phyloP scores from a whole-genome alignment of 2,888 invertebrate species.

The Nemapogon koenigi region DNA sequence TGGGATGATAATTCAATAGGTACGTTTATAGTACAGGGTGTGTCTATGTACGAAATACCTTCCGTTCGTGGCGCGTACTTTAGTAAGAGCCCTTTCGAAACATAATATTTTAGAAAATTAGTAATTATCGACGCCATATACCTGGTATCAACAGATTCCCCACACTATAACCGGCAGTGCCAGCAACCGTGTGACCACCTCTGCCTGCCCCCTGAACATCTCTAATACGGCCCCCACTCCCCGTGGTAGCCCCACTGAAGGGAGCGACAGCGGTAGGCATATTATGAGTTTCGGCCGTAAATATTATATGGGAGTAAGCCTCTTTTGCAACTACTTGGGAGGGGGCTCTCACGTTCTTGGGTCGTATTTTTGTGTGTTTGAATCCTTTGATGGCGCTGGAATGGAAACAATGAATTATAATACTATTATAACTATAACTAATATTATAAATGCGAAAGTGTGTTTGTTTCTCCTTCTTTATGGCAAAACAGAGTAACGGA shows the following conservation, averaged over 20 bases:
- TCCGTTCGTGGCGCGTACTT: too few species aligned
- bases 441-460: too few species aligned
- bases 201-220: conserved; percentile 96
- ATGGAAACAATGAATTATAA: conserved; percentile 13
- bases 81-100: too few species aligned
- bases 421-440: too few species aligned
- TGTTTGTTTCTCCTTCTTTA: too few species aligned
- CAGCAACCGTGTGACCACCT: conserved; percentile 93
- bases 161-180: conserved; percentile 95
- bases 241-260: conserved; percentile 97
- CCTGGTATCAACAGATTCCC: conserved; percentile 92
- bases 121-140: conserved; percentile 35
- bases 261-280: conserved; percentile 98
- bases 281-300: conserved; percentile 99
- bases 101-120: background rate
- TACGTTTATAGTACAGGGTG: too few species aligned
- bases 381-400: conserved; percentile 88
- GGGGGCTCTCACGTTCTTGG: conserved; percentile 64
- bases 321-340: conserved; percentile 66
- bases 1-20: too few species aligned
- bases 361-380: conserved; percentile 71
- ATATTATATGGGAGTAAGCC: conserved; percentile 85
- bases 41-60: too few species aligned
- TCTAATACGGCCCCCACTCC: conserved; percentile 93
- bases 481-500: too few species aligned